These are phyloP conservation scores for Brachionus asplanchnoidis DNA, from an alignment of 1,140 invertebrate species.

Conservation along the genomic window DNA sequence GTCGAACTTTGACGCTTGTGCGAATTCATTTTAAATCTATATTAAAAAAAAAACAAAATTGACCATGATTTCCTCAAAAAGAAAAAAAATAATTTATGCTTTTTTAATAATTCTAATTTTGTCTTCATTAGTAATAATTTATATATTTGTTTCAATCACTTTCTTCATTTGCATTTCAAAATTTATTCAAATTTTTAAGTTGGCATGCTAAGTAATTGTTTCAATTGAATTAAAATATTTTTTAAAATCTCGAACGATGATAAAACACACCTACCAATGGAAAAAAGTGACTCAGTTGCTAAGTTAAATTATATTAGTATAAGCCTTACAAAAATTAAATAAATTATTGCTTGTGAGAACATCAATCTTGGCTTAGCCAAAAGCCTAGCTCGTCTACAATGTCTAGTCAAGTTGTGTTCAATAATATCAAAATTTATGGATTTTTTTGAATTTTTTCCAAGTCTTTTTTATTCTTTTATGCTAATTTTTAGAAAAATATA, in stretches of 20 bases:
- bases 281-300: background rate
- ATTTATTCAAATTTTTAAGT: background rate
- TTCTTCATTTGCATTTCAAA: background rate
- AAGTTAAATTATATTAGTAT: background rate
- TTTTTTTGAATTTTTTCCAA: no score
- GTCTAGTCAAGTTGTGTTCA: no score
- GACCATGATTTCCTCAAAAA: background rate
- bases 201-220: background rate
- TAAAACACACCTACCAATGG: background rate
- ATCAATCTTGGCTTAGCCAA: background rate
- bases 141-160: background rate
- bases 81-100: background rate
- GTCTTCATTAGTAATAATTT: background rate
- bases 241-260: background rate
- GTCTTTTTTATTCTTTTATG: no score
- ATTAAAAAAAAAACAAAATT: background rate
- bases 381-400: background rate
- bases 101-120: background rate
- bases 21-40: slow-evolving; percentile 5
- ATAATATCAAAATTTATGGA: no score
- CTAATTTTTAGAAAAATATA: no score
- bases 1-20: slow-evolving; percentile 34
- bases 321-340: background rate
- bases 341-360: background rate
- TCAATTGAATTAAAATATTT: background rate